phyloP scores from a whole-genome alignment of 2,888 invertebrate species.

The Glyphotaelius pellucidus region DNA sequence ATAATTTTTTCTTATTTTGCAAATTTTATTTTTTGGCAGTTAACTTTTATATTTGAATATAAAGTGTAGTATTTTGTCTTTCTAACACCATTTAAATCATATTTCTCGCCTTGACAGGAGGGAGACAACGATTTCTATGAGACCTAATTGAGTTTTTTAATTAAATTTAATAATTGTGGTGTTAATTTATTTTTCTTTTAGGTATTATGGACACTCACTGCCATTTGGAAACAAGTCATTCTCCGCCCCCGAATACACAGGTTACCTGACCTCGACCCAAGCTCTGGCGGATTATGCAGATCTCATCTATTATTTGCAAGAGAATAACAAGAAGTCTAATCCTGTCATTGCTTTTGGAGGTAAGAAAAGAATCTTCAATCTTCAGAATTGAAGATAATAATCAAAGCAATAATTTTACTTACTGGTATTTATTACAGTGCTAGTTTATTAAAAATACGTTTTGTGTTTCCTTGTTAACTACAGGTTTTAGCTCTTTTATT shows the following conservation, averaged over 20 bases:
- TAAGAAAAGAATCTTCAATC: conserved; percentile 61
- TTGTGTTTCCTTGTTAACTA: neutral
- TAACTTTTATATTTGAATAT: too few species aligned
- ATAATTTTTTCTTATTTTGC: too few species aligned
- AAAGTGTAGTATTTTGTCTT: too few species aligned
- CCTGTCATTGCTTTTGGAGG: conserved; percentile 90
- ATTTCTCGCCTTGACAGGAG: too few species aligned
- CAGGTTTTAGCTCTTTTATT: too few species aligned
- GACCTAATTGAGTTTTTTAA: too few species aligned
- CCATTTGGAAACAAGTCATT: conserved; percentile 91
- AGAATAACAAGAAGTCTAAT: conserved; percentile 72
- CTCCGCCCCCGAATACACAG: conserved; percentile 81
- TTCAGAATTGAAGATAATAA: neutral
- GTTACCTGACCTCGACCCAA: conserved; percentile 92
- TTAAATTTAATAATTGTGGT: too few species aligned
- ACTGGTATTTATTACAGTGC: too few species aligned
- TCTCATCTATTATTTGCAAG: conserved; percentile 84
- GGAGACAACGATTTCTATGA: too few species aligned
- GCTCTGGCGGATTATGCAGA: conserved; percentile 95
- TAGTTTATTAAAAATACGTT: neutral
- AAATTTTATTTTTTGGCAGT: too few species aligned
- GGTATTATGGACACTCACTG: conserved; percentile 93
- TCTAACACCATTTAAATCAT: too few species aligned
- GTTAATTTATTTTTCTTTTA: conserved; percentile 68
- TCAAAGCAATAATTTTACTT: neutral